Percentiles rank a stretch among this genome's conserved stretches.
Evolutionary conservation across 2,888 invertebrate genomes (phyloP).

Genomic region (Apotomis betuletana): DNA sequence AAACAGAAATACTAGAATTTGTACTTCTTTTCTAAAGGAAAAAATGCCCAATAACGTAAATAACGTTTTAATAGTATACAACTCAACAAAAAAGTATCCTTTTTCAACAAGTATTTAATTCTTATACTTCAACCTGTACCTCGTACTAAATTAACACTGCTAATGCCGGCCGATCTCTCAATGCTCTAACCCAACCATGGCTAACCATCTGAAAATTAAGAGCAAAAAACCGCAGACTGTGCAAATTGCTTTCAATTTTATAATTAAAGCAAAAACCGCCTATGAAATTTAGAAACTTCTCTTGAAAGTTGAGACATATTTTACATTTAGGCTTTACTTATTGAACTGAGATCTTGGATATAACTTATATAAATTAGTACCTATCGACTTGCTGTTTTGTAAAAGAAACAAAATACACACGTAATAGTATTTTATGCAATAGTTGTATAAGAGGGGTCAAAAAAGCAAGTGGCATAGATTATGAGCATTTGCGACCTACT

Average conservation of each 20-base stretch:
- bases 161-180: constrained; percentile 23
- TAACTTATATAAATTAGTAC: background rate
- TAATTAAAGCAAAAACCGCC: constrained; percentile 37
- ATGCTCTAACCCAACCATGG: constrained; percentile 8
- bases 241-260: constrained; percentile 33
- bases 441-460: too few species aligned
- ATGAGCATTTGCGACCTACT: too few species aligned
- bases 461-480: too few species aligned
- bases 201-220: constrained; percentile 35
- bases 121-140: background rate
- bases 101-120: constrained; percentile 9
- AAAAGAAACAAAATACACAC: background rate
- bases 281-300: constrained; percentile 24
- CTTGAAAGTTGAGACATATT: constrained; percentile 8
- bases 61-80: too few species aligned
- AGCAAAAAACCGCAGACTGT: constrained; percentile 37
- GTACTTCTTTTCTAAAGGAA: too few species aligned
- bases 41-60: too few species aligned
- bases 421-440: too few species aligned
- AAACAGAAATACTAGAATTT: too few species aligned
- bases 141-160: constrained; percentile 24
- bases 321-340: constrained; percentile 13
- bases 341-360: constrained; percentile 5
- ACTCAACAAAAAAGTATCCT: background rate
- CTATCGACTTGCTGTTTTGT: background rate